Percentiles rank a stretch among this genome's conserved stretches.
Evolutionary conservation across 2,113 vertebrate species (phyloP).

Genomic region (Gadus chalcogrammus): DNA sequence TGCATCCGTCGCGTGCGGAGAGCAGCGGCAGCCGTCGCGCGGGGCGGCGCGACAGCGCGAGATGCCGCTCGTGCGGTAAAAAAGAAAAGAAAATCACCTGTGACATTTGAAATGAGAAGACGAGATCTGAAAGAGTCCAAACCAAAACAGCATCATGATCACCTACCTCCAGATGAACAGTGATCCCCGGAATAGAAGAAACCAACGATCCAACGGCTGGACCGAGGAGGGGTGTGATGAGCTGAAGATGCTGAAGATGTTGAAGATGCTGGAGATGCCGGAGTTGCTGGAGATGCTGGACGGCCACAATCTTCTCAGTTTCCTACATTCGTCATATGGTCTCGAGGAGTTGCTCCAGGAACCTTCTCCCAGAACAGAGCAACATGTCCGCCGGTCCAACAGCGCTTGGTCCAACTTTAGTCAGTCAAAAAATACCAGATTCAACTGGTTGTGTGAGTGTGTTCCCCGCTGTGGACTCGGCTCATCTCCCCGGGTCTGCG

Average conservation of each 20-base stretch:
- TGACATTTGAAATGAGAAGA: too few relatives aligned
- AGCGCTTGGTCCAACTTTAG: constrained; percentile 34
- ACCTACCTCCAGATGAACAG: constrained; percentile 52
- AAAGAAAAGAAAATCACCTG: too few relatives aligned
- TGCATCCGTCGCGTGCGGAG: too few relatives aligned
- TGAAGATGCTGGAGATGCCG: constrained; percentile 38
- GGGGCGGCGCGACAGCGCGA: too few relatives aligned
- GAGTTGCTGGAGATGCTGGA: constrained; percentile 41
- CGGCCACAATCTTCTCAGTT: constrained; percentile 43
- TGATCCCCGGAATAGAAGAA: constrained; percentile 23
- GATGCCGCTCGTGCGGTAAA: too few relatives aligned
- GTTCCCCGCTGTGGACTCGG: not conserved
- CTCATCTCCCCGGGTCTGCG: constrained; percentile 34
- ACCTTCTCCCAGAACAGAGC: constrained; percentile 36
- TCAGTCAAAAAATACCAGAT: constrained; percentile 30
- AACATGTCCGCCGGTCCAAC: constrained; percentile 28
- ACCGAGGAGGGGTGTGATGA: constrained; percentile 26
- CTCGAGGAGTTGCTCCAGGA: constrained; percentile 48
- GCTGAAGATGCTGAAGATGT: too few relatives aligned
- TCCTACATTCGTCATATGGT: constrained; percentile 52
- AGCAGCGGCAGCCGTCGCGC: too few relatives aligned
- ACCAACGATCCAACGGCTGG: constrained; percentile 28
- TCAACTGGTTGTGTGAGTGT: constrained; percentile 49
- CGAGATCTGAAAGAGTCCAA: too few relatives aligned
- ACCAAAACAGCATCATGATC: not conserved